Evolutionary conservation across 1,140 invertebrate species (phyloP).

Genomic region (Callitettix versicolor): DNA sequence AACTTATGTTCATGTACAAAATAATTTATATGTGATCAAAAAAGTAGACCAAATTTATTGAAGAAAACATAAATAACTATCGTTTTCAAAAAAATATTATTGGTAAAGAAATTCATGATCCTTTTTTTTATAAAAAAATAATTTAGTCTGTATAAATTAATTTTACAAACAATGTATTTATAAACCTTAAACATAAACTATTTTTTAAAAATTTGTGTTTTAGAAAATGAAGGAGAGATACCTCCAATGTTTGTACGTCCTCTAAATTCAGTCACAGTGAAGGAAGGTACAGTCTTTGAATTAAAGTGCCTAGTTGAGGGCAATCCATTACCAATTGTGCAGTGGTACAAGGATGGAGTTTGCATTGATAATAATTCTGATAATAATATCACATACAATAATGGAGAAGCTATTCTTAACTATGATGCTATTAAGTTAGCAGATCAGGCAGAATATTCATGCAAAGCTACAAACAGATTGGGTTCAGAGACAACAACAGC

Average conservation of each 20-base stretch:
- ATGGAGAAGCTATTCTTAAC: conserved; percentile 49
- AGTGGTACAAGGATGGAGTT: conserved; percentile 62
- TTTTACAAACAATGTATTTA: too few species aligned
- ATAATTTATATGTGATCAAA: too few species aligned
- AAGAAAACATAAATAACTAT: too few species aligned
- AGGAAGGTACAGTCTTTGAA: conserved; percentile 52
- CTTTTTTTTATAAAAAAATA: too few species aligned
- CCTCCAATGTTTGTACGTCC: conserved; percentile 53
- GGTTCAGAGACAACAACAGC: conserved; percentile 49
- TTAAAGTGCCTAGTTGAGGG: conserved; percentile 62
- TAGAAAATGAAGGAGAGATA: conserved; percentile 49
- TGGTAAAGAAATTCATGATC: too few species aligned
- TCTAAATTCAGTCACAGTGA: conserved; percentile 46
- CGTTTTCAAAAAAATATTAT: too few species aligned
- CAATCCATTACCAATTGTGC: conserved; percentile 63
- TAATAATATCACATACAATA: conserved; percentile 53
- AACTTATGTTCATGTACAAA: too few species aligned
- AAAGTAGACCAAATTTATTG: too few species aligned
- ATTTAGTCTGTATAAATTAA: too few species aligned
- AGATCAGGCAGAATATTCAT: conserved; percentile 49
- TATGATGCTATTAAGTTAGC: conserved; percentile 40
- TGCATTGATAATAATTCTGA: conserved; percentile 65
- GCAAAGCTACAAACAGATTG: conserved; percentile 56
- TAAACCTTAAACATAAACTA: too few species aligned
- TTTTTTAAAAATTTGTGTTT: too few species aligned